phyloP scores from a whole-genome alignment of 2,797 vertebrate genomes.

The Premnoplex brunnescens region DNA sequence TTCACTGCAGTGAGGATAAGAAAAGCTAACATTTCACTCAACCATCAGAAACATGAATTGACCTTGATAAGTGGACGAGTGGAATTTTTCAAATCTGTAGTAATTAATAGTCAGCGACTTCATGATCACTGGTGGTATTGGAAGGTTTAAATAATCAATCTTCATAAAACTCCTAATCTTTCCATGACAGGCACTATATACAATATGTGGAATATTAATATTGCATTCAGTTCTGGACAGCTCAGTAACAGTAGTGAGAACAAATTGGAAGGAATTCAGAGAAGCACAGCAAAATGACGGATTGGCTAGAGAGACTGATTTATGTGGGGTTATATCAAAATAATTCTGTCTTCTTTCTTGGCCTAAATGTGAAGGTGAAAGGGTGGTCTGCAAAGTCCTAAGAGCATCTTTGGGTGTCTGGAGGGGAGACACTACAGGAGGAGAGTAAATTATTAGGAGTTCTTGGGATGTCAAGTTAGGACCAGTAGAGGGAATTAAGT shows the following conservation, averaged over 20 bases:
- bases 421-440: background rate
- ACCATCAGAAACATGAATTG: slow-evolving; percentile 43
- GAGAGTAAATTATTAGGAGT: background rate
- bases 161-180: slow-evolving; percentile 49
- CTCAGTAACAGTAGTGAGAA: slow-evolving; percentile 40
- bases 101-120: slow-evolving; percentile 16
- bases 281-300: slow-evolving; percentile 27
- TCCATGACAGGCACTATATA: slow-evolving; percentile 34
- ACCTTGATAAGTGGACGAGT: slow-evolving; percentile 53
- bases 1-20: background rate
- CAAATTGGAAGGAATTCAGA: slow-evolving; percentile 53
- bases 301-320: slow-evolving; percentile 12
- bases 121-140: background rate
- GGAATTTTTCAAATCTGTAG: slow-evolving; percentile 39
- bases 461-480: background rate
- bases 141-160: slow-evolving; percentile 44
- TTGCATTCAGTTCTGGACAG: slow-evolving; percentile 30
- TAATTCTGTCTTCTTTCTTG: background rate
- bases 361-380: background rate
- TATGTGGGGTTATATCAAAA: background rate
- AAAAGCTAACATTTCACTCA: slow-evolving; percentile 53
- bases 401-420: background rate
- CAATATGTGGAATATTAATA: slow-evolving; percentile 36
- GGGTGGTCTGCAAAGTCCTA: background rate
- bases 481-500: background rate